Evolutionary conservation across 1,140 invertebrate species (phyloP).

Genomic region (Atta colombica): DNA sequence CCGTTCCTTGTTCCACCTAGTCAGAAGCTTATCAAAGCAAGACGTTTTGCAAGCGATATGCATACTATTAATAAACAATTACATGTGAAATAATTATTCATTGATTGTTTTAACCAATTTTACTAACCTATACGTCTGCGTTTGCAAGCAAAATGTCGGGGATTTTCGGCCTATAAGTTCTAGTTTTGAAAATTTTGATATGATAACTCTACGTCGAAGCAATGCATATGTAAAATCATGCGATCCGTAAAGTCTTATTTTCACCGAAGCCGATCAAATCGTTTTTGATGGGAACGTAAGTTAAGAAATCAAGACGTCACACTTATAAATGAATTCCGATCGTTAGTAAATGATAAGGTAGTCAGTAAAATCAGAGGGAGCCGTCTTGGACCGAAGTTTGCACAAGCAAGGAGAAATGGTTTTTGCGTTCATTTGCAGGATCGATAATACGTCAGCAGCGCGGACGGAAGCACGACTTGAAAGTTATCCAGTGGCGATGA

Average conservation of each 20-base stretch:
- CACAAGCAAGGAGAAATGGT: background rate
- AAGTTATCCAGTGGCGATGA: slow-evolving; percentile 52
- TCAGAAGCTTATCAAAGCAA: too few relatives aligned
- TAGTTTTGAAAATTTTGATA: too few relatives aligned
- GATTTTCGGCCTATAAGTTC: too few relatives aligned
- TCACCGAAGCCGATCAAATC: too few relatives aligned
- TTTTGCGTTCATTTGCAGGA: slow-evolving; percentile 42
- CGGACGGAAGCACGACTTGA: slow-evolving; percentile 41
- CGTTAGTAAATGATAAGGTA: slow-evolving; percentile 13
- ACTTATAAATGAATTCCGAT: background rate
- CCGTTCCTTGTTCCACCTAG: too few relatives aligned
- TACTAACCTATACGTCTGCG: too few relatives aligned
- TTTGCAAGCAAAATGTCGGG: too few relatives aligned
- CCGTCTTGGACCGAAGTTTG: background rate
- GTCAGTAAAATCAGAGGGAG: background rate
- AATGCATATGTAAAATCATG: background rate
- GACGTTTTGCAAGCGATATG: too few relatives aligned
- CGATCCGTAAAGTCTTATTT: background rate
- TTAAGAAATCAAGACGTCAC: background rate
- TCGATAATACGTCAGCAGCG: slow-evolving; percentile 26
- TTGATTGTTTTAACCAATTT: too few relatives aligned
- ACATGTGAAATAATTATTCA: too few relatives aligned
- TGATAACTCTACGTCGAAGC: background rate
- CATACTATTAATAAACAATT: too few relatives aligned
- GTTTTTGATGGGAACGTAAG: too few relatives aligned